A percentile compares a stretch with the other conserved stretches of the same genome.
Conservation (phyloP, 2,888 invertebrate species). For the Lottia scabra region DNA sequence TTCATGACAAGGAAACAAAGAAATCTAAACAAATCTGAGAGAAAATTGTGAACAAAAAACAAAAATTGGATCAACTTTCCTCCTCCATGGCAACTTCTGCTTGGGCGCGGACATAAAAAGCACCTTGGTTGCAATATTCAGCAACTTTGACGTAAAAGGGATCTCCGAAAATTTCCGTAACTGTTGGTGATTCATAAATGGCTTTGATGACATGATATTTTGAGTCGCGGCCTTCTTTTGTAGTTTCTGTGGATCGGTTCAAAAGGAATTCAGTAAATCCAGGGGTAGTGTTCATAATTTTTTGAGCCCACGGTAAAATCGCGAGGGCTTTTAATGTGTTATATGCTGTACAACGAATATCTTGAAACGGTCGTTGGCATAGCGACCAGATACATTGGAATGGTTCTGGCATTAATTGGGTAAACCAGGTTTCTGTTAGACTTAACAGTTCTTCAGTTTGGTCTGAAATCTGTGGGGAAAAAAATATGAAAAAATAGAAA, state of each 20-base stretch:
- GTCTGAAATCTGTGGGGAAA: conserved; percentile 58
- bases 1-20: no score
- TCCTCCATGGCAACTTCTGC: conserved; percentile 84
- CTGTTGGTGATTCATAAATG: conserved; percentile 69
- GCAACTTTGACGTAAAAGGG: conserved; percentile 76
- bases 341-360: conserved; percentile 80
- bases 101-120: conserved; percentile 79
- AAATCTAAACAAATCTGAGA: no score
- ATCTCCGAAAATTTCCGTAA: conserved; percentile 74
- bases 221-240: conserved; percentile 79
- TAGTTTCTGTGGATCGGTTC: conserved; percentile 79
- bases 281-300: conserved; percentile 78
- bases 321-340: conserved; percentile 78
- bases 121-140: conserved; percentile 82
- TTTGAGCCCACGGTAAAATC: conserved; percentile 83
- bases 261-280: conserved; percentile 84
- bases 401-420: conserved; percentile 71
- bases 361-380: conserved; percentile 84
- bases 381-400: conserved; percentile 76
- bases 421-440: conserved; percentile 76
- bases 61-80: conserved; percentile 21
- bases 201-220: conserved; percentile 80
- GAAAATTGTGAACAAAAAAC: no score
- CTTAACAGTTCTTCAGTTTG: conserved; percentile 71
- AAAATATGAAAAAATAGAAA: conserved; percentile 12